A percentile compares a stretch with the other conserved stretches of the same genome.
These are phyloP conservation scores for Xiphydria camelus DNA, from an alignment of 2,888 invertebrate species.

Conservation along the genomic window DNA sequence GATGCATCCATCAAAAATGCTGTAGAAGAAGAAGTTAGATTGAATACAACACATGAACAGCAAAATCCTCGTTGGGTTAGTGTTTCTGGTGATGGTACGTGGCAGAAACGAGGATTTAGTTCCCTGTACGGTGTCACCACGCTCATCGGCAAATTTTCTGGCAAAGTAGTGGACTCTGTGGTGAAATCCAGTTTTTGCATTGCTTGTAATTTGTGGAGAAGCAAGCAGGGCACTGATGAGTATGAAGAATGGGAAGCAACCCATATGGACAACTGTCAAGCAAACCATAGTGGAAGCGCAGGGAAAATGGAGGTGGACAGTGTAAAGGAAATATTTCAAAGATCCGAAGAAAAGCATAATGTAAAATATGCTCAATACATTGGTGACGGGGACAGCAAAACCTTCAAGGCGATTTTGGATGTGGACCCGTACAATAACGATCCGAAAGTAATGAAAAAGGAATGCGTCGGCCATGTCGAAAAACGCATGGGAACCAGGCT, in stretches of 20 bases:
- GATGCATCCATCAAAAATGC: too few species aligned
- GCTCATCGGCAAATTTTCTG: slow-evolving; percentile 15
- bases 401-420: too few species aligned
- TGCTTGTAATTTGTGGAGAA: slow-evolving; percentile 7
- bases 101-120: slow-evolving; percentile 13
- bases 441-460: too few species aligned
- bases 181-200: slow-evolving; percentile 10
- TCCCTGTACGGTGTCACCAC: slow-evolving; percentile 20
- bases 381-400: slow-evolving; percentile 11
- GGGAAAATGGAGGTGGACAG: slow-evolving; percentile 1
- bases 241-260: slow-evolving; percentile 8
- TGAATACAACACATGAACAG: too few species aligned
- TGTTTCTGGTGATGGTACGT: slow-evolving; percentile 16
- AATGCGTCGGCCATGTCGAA: too few species aligned
- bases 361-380: not conserved
- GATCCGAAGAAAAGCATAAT: not conserved
- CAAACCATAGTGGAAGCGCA: slow-evolving; percentile 1
- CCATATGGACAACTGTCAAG: not conserved
- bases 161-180: slow-evolving; percentile 12
- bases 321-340: not conserved
- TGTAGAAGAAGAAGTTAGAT: too few species aligned
- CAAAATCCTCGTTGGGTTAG: slow-evolving; percentile 12
- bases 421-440: too few species aligned
- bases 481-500: too few species aligned
- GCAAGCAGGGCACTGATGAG: not conserved